Percentiles rank a stretch among this genome's conserved stretches.
Conservation (phyloP, 2,113 vertebrate species). For the Muntiacus reevesi region DNA sequence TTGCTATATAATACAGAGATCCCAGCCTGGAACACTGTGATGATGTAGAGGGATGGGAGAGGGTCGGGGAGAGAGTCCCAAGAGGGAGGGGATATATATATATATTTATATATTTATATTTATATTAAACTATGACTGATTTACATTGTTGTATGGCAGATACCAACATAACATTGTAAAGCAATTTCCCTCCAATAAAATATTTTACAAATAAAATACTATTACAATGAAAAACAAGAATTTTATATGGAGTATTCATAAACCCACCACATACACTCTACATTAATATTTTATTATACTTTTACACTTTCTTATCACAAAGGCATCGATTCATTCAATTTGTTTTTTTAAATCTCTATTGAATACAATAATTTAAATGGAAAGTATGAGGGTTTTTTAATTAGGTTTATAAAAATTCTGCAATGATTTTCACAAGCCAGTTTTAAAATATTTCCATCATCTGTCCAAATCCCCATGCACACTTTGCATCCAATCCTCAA, state of each 20-base stretch:
- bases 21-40: neutral
- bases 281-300: neutral
- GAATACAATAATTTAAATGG: neutral
- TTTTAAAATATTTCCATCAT: neutral
- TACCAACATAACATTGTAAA: neutral
- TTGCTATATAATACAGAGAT: neutral
- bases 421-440: neutral
- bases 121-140: neutral
- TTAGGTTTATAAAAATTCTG: neutral
- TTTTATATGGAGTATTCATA: neutral
- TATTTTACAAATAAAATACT: neutral
- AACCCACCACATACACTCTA: neutral
- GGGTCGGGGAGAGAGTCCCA: neutral
- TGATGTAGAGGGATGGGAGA: neutral
- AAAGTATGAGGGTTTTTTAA: neutral
- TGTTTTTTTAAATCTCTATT: neutral
- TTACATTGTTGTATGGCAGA: neutral
- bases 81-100: neutral
- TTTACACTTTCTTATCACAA: neutral
- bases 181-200: neutral
- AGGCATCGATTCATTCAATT: neutral
- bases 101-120: neutral
- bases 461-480: neutral
- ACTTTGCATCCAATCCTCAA: neutral
- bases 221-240: neutral